A percentile compares a stretch with the other conserved stretches of the same genome.
phyloP scores from a whole-genome alignment of 2,113 vertebrate species.

The Puffinus mauretanicus region DNA sequence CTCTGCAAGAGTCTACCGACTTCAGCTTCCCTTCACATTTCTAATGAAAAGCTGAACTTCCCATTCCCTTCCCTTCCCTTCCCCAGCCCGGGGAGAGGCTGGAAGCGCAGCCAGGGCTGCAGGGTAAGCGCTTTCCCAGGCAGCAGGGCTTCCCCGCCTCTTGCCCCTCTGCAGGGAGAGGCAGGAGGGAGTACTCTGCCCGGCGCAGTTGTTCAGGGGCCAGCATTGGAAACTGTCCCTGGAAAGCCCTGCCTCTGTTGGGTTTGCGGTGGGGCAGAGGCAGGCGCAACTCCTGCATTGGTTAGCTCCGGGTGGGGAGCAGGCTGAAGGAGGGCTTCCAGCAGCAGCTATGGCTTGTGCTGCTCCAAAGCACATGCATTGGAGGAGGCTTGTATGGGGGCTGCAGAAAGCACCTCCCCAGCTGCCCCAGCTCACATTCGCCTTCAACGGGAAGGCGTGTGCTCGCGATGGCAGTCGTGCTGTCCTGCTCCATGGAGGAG shows the following conservation, averaged over 20 bases:
- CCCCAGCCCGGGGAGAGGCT: background rate
- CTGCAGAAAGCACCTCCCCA: background rate
- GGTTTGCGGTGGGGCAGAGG: background rate
- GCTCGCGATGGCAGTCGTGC: rapidly evolving
- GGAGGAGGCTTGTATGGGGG: background rate
- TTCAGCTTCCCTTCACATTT: background rate
- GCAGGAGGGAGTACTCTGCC: background rate
- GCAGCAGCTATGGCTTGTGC: background rate
- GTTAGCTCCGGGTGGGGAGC: background rate
- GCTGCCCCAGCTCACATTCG: background rate
- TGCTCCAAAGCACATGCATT: background rate
- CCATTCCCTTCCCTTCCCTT: background rate
- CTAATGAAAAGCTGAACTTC: background rate
- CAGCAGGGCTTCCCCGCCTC: background rate
- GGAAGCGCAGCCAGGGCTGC: background rate
- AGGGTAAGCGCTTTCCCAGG: background rate
- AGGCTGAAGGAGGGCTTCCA: background rate
- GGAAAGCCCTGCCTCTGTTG: background rate
- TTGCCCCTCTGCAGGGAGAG: background rate
- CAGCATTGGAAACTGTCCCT: background rate
- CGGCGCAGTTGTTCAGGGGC: rapidly evolving
- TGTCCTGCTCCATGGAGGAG: background rate
- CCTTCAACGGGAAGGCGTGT: too few relatives aligned
- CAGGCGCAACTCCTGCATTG: background rate
- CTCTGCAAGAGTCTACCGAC: background rate